These are phyloP conservation scores for Himalopsyche phryganea DNA, from an alignment of 1,140 invertebrate genomes.

Conservation along the genomic window DNA sequence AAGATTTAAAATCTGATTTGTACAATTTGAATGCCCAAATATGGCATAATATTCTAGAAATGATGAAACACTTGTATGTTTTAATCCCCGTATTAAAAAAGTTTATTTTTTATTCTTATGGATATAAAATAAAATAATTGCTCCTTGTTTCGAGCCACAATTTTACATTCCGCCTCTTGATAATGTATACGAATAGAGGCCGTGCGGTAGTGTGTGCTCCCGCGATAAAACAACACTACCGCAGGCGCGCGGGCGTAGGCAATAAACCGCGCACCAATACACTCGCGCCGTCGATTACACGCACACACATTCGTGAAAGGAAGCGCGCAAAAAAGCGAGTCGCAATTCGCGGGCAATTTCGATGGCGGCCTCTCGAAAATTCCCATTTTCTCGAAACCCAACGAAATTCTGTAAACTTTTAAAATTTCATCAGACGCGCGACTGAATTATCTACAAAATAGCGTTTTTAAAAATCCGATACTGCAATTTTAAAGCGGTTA, in stretches of 20 bases:
- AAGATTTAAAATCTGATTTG: no score
- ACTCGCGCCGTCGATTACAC: not conserved
- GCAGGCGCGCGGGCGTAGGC: not conserved
- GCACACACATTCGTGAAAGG: not conserved
- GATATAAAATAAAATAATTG: no score
- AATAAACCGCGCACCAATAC: not conserved
- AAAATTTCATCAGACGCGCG: constrained; percentile 16
- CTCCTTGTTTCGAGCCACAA: no score
- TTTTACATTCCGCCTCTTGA: no score
- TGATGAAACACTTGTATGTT: no score
- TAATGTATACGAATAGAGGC: no score
- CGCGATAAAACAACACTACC: not conserved
- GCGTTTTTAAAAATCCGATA: not conserved
- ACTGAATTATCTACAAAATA: not conserved
- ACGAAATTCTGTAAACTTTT: constrained; percentile 26
- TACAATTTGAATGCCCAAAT: no score
- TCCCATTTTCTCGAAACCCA: constrained; percentile 2
- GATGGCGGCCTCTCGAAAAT: not conserved
- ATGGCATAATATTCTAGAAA: no score
- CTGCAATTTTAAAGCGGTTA: not conserved
- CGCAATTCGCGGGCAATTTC: not conserved
- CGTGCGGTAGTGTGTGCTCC: no score
- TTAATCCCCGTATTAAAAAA: no score
- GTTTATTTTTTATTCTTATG: no score
- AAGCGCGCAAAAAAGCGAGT: constrained; percentile 1